Conservation (phyloP, 2,797 vertebrate genomes). For the Dermochelys coriacea region DNA sequence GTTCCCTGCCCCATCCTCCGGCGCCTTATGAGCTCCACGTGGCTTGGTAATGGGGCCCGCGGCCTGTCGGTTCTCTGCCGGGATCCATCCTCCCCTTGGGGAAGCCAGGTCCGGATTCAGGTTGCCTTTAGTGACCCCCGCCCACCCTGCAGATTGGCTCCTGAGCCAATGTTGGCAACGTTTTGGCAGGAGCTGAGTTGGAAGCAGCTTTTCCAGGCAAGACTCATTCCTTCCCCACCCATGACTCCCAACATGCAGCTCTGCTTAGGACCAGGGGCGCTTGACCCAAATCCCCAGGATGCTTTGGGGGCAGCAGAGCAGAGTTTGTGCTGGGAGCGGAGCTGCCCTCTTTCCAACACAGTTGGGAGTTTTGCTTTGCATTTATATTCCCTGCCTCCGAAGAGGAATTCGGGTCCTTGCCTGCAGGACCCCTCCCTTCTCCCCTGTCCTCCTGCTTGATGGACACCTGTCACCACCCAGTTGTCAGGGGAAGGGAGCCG, state of each 20-base stretch:
- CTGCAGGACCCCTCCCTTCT: conserved; percentile 37
- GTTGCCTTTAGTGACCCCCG: background rate
- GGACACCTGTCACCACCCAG: background rate
- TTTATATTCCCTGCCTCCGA: background rate
- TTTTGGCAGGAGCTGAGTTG: background rate
- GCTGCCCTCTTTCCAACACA: background rate
- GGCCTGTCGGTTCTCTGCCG: background rate
- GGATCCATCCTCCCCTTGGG: background rate
- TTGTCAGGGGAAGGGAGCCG: conserved; percentile 37
- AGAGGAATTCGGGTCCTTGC: conserved; percentile 26
- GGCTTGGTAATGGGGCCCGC: background rate
- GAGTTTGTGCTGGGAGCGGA: background rate
- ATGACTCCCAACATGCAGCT: background rate
- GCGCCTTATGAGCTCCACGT: conserved; percentile 59
- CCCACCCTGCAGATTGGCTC: background rate
- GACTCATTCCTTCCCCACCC: background rate
- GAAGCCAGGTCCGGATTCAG: background rate
- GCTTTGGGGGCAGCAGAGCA: background rate
- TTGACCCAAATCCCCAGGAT: background rate
- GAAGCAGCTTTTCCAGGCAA: background rate
- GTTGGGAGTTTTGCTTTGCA: background rate
- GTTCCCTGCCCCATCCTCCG: background rate
- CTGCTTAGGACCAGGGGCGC: background rate
- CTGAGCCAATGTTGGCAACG: background rate
- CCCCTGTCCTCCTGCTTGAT: background rate